Conservation (phyloP, 2,888 invertebrate genomes). For the Patella ulyssiponensis region DNA sequence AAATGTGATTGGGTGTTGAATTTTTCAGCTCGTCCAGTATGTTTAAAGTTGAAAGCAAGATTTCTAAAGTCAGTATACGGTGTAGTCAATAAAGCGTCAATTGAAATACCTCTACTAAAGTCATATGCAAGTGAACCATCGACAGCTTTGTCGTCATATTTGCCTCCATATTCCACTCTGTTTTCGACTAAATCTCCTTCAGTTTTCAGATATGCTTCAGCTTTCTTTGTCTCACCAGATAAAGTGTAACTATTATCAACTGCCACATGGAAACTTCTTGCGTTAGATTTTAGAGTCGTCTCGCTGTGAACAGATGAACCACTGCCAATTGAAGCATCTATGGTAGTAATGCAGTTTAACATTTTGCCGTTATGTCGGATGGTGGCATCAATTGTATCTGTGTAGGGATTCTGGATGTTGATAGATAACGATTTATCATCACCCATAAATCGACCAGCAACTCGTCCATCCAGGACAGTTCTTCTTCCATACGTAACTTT, state of each 20-base stretch:
- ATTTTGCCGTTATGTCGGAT: constrained; percentile 31
- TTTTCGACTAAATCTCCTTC: not conserved
- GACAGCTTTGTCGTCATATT: not conserved
- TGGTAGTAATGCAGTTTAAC: constrained; percentile 28
- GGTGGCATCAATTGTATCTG: constrained; percentile 34
- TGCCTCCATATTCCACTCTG: not conserved
- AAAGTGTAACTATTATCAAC: not conserved
- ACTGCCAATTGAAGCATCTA: constrained; percentile 29
- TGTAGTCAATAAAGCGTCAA: not conserved
- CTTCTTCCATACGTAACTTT: not conserved
- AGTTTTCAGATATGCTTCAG: not conserved
- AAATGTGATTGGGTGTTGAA: constrained; percentile 29
- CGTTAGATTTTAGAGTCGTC: not conserved
- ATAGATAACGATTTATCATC: not conserved
- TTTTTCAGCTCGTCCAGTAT: constrained; percentile 27
- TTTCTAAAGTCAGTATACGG: constrained; percentile 23
- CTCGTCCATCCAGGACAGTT: not conserved
- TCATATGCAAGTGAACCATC: not conserved
- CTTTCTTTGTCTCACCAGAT: not conserved
- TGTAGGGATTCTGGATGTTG: constrained; percentile 37
- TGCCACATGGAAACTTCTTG: not conserved
- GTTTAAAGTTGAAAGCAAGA: constrained; percentile 32
- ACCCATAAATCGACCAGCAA: not conserved
- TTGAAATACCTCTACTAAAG: not conserved
- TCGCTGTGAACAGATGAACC: not conserved